Base-by-base conservation (phyloP, 2,888 invertebrate species). In the Acheta domesticus region DNA sequence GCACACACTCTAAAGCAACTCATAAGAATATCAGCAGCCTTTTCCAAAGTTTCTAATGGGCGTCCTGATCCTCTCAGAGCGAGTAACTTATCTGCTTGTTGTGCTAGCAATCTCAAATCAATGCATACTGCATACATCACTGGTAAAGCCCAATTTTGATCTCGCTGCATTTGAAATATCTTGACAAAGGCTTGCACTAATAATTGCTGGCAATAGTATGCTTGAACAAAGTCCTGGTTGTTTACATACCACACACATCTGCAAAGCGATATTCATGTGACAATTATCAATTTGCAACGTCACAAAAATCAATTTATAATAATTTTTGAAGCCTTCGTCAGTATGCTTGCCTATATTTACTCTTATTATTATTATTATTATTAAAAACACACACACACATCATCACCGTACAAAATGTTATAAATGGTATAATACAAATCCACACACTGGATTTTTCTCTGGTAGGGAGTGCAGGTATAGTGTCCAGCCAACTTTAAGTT, bases 71-170 rank as follows among this genome's bases (percentile, higher is more conserved):
- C 82, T 78, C 81, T 78, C 14, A 85, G 86, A 12, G 84, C 85
- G 73, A 89, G 87, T 78, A 88, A 86, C 81, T 88, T 89, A 85
- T 97, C 96, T 48, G 94, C 95, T 86, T 92, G 91, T 82, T 93
- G 91, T 1, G 95, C 95, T 79, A 96, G 89, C n/a, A 94, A 89
- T 79, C 99, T 89, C 74, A 99, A 88, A 87, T 99, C 99, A 20
- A 96, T 89, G 84, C 97, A 96, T 19, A 96, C 91, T 0, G 92
- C 91, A 85, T 96, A 96, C 94, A 99, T 95, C 12, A 99, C 91
- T 0, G 97, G 95, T n/a, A 99, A 87, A 83, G 94, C 93, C 99
- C 99, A 99, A 86, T 99, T 99, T 84, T 97, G 97, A 83, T 98
- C 98, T 83, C 96, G 96, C 83, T 95, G 93, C 62, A 91, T 88